Conservation (phyloP, 2,888 invertebrate genomes). For the Dryadula phaetusa region DNA sequence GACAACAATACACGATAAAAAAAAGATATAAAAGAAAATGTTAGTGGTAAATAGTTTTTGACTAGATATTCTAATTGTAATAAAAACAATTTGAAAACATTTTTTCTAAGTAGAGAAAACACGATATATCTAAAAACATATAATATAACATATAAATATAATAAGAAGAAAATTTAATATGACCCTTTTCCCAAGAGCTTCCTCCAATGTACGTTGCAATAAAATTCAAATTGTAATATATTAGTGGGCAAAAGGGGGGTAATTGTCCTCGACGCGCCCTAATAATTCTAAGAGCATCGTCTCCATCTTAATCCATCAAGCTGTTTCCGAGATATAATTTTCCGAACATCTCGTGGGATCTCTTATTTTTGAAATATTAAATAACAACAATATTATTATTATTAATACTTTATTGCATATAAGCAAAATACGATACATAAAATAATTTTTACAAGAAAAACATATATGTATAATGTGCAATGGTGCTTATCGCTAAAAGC, state of each 20-base stretch:
- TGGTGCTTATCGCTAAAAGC: too few species aligned
- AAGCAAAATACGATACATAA: too few species aligned
- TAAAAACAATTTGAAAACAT: too few species aligned
- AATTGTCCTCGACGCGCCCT: constrained; percentile 1
- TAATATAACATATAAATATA: too few species aligned
- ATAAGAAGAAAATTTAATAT: too few species aligned
- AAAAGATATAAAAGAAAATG: too few species aligned
- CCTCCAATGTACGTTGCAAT: neutral
- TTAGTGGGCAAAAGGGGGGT: neutral
- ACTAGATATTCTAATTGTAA: too few species aligned
- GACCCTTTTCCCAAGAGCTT: neutral
- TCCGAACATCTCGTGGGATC: neutral
- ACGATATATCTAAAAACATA: neutral
- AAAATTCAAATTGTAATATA: constrained; percentile 5
- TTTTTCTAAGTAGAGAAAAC: too few species aligned
- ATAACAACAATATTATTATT: neutral
- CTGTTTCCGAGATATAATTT: constrained; percentile 9
- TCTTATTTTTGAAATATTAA: neutral
- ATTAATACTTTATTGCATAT: neutral
- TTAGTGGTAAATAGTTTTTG: too few species aligned
- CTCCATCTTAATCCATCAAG: constrained; percentile 20
- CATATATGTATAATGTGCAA: too few species aligned
- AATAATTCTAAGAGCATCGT: constrained; percentile 5
- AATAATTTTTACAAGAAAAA: too few species aligned
- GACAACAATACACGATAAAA: too few species aligned